Percentiles rank a stretch among this genome's conserved stretches.
Conservation (phyloP, 30 jellyfish, hydroid and myxozoan species). For the Aurelia coerulea region DNA sequence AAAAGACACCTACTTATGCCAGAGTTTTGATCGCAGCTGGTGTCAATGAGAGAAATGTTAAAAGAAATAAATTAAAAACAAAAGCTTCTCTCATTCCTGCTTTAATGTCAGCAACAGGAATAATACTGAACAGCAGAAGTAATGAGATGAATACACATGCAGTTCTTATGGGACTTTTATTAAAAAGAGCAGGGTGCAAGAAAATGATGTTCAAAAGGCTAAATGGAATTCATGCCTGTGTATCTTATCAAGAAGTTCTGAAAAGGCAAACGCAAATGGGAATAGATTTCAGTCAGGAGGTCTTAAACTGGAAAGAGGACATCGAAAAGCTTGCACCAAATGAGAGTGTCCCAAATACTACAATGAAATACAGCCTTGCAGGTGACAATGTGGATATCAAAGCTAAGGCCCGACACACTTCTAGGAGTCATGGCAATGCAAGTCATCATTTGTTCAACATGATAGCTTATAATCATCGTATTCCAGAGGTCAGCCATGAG, state of each 20-base stretch:
- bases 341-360: neutral
- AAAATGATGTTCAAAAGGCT: neutral
- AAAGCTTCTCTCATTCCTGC: no score
- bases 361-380: neutral
- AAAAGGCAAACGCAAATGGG: constrained; percentile 5
- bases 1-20: no score
- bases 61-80: no score
- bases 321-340: neutral
- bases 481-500: neutral
- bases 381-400: neutral
- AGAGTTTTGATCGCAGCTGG: no score
- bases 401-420: neutral
- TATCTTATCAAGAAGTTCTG: neutral
- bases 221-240: constrained; percentile 1
- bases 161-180: neutral
- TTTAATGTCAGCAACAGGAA: constrained; percentile 1
- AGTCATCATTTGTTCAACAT: neutral
- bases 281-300: neutral
- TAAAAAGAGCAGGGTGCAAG: neutral
- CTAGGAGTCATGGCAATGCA: neutral
- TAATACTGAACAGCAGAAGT: neutral
- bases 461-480: neutral
- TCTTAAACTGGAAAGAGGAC: neutral
- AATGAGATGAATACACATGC: constrained; percentile 1
- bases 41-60: no score